Evolutionary conservation across 2,797 vertebrate genomes (phyloP).

Genomic region (Danio jaintianensis): DNA sequence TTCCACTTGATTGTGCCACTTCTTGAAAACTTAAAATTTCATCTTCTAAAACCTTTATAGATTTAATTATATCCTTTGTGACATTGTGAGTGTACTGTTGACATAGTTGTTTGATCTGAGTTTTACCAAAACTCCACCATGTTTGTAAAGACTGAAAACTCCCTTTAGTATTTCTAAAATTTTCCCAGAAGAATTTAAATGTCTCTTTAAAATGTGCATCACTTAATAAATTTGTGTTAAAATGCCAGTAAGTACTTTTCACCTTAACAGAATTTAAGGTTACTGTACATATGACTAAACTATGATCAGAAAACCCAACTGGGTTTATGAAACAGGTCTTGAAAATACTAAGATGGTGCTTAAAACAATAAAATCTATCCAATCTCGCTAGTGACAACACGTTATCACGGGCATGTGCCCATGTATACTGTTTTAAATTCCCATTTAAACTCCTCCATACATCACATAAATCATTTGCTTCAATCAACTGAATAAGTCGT

Average conservation of each 20-base stretch:
- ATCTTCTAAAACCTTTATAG: slow-evolving; percentile 9
- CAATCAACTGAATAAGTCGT: not conserved
- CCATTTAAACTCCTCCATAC: slow-evolving; percentile 1
- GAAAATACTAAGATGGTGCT: not conserved
- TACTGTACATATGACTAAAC: not conserved
- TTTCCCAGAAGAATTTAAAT: not conserved
- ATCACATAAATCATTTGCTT: not conserved
- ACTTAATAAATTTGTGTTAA: slow-evolving; percentile 9
- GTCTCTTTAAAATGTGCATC: not conserved
- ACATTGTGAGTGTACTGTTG: slow-evolving; percentile 39
- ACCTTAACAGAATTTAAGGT: not conserved
- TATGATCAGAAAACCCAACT: not conserved
- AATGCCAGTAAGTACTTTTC: slow-evolving; percentile 9
- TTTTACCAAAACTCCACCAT: slow-evolving; percentile 2
- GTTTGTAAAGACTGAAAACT: not conserved
- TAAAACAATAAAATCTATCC: slow-evolving; percentile 29
- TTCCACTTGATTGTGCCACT: not conserved
- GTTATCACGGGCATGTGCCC: not conserved
- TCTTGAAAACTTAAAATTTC: slow-evolving; percentile 24
- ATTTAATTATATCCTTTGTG: slow-evolving; percentile 1
- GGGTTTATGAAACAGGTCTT: not conserved
- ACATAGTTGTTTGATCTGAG: not conserved
- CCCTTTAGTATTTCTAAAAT: not conserved
- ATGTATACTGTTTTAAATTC: not conserved
- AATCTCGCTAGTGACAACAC: not conserved